These are phyloP conservation scores for Anthonomus grandis DNA, from an alignment of 1,140 invertebrate genomes.

Conservation along the genomic window DNA sequence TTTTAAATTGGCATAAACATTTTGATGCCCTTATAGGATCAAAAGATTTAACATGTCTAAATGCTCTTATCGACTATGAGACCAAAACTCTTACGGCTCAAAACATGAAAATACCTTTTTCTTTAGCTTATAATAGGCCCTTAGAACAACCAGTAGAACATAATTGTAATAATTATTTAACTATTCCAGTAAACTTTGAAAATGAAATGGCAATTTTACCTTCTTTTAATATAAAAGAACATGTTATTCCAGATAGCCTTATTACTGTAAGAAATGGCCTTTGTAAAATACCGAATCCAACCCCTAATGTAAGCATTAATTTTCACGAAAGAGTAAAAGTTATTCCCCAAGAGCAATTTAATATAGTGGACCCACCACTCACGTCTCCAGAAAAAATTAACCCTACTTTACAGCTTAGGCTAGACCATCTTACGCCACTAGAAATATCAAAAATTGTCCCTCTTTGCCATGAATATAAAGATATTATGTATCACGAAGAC, in stretches of 20 bases:
- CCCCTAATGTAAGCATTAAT: conserved; percentile 7
- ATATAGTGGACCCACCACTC: not conserved
- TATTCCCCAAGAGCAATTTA: conserved; percentile 6
- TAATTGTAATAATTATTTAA: conserved; percentile 7
- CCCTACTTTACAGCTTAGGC: not conserved
- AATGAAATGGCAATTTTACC: conserved; percentile 15
- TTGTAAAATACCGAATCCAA: conserved; percentile 11
- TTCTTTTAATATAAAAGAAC: conserved; percentile 12
- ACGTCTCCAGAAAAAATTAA: not conserved
- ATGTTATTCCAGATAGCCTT: conserved; percentile 9
- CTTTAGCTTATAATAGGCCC: conserved; percentile 17
- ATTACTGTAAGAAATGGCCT: conserved; percentile 9
- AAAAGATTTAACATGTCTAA: conserved; percentile 1
- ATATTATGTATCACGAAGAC: conserved; percentile 16
- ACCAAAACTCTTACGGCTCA: conserved; percentile 5
- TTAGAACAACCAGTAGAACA: not conserved
- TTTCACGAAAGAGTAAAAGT: conserved; percentile 16
- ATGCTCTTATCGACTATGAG: conserved; percentile 8
- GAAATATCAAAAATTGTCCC: conserved; percentile 9
- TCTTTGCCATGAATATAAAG: conserved; percentile 16
- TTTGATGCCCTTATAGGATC: conserved; percentile 16
- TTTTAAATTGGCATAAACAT: conserved; percentile 14
- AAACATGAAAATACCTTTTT: conserved; percentile 14
- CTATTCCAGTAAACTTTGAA: conserved; percentile 7
- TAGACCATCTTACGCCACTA: conserved; percentile 9